These are phyloP conservation scores for Pristionchus fissidentatus DNA, from an alignment of 2,888 invertebrate species.

Conservation along the genomic window DNA sequence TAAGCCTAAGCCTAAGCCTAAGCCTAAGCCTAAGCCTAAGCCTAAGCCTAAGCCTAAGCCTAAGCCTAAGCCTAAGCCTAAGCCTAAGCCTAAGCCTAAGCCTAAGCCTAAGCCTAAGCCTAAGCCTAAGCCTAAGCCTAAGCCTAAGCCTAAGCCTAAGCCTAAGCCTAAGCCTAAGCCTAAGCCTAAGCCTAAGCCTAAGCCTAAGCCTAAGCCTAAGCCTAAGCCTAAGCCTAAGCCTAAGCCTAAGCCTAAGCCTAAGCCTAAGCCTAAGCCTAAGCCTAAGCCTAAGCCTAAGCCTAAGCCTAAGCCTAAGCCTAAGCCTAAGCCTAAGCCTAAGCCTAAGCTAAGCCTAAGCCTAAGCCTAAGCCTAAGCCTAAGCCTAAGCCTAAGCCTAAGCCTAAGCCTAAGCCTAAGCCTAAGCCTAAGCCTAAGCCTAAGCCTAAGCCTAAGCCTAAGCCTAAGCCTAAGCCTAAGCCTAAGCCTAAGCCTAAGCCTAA, in stretches of 20 bases:
- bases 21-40: conserved; percentile 53
- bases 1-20: conserved; percentile 52
- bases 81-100: conserved; percentile 31
- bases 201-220: conserved; percentile 51
- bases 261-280: conserved; percentile 53
- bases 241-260: conserved; percentile 54
- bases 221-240: conserved; percentile 52
- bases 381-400: conserved; percentile 54
- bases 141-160: conserved; percentile 53
- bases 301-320: conserved; percentile 54
- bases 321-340: conserved; percentile 52
- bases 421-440: conserved; percentile 51
- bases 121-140: conserved; percentile 51
- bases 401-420: conserved; percentile 52
- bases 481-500: conserved; percentile 47
- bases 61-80: conserved; percentile 47
- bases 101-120: conserved; percentile 45
- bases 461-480: conserved; percentile 52
- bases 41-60: conserved; percentile 52
- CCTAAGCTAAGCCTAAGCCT: conserved; percentile 53
- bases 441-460: conserved; percentile 53
- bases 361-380: conserved; percentile 53
- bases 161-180: conserved; percentile 50
- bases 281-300: conserved; percentile 51
- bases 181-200: conserved; percentile 51